Evolutionary conservation across 2,113 vertebrate species (phyloP).

Genomic region (Fukomys damarensis): DNA sequence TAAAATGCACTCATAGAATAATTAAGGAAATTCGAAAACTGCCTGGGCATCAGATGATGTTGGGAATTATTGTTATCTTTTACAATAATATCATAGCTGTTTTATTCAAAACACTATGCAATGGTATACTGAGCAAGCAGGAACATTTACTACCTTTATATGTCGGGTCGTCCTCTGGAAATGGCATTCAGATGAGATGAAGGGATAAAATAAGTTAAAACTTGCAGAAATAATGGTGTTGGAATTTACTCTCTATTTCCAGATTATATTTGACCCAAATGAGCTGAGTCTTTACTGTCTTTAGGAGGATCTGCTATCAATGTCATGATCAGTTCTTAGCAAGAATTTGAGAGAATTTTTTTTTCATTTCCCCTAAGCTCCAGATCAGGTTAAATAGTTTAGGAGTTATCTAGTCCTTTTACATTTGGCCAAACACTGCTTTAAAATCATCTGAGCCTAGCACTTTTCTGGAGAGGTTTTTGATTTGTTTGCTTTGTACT

Average conservation of each 20-base stretch:
- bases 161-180: not conserved
- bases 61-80: not conserved
- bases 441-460: not conserved
- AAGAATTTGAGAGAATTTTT: not conserved
- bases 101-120: constrained; percentile 33
- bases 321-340: not conserved
- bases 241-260: not conserved
- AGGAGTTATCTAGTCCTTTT: not conserved
- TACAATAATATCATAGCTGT: not conserved
- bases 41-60: not conserved
- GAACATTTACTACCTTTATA: not conserved
- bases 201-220: not conserved
- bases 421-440: not conserved
- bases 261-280: not conserved
- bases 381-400: not conserved
- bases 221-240: not conserved
- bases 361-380: not conserved
- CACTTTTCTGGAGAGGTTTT: not conserved
- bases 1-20: not conserved
- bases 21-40: not conserved
- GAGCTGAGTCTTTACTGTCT: not conserved
- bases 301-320: not conserved
- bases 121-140: not conserved
- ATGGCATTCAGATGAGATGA: not conserved
- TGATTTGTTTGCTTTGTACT: not conserved